Conservation (phyloP, 1,140 invertebrate genomes). For the Choristoneura fumiferana region DNA sequence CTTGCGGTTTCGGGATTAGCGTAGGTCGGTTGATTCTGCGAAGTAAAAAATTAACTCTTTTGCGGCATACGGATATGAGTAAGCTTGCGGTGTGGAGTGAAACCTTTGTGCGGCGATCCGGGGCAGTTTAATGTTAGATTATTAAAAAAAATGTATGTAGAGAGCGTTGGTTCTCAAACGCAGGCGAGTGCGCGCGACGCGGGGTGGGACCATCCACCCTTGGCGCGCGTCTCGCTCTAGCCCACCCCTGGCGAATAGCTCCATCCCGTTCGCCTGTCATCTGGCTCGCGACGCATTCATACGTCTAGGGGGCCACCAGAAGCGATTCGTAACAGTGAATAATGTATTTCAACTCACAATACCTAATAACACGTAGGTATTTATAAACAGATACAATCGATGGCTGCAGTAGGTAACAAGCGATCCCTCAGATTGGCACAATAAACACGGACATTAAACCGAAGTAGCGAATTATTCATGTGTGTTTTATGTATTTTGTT, state of each 20-base stretch:
- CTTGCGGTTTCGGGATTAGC: constrained; percentile 60
- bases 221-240: constrained; percentile 46
- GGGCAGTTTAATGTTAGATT: constrained; percentile 8
- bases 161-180: constrained; percentile 57
- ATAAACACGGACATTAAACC: constrained; percentile 38
- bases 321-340: constrained; percentile 74
- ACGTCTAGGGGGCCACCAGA: constrained; percentile 62
- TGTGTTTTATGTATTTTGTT: constrained; percentile 57
- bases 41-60: constrained; percentile 55
- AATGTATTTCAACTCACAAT: constrained; percentile 67
- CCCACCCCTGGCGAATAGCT: constrained; percentile 28
- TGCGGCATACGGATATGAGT: constrained; percentile 47
- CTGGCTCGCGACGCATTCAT: constrained; percentile 68
- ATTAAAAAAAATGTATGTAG: constrained; percentile 45
- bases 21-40: constrained; percentile 58
- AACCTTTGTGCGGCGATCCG: constrained; percentile 5
- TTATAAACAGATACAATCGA: constrained; percentile 12
- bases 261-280: constrained; percentile 56
- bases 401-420: constrained; percentile 2
- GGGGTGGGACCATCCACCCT: constrained; percentile 72
- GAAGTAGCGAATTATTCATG: constrained; percentile 44
- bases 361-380: constrained; percentile 45
- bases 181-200: constrained; percentile 65
- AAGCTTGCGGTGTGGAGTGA: constrained; percentile 29
- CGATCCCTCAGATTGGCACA: constrained; percentile 32